A percentile compares a stretch with the other conserved stretches of the same genome.
Evolutionary conservation across 1,140 invertebrate species (phyloP).

Genomic region (Platorchestia sp.): DNA sequence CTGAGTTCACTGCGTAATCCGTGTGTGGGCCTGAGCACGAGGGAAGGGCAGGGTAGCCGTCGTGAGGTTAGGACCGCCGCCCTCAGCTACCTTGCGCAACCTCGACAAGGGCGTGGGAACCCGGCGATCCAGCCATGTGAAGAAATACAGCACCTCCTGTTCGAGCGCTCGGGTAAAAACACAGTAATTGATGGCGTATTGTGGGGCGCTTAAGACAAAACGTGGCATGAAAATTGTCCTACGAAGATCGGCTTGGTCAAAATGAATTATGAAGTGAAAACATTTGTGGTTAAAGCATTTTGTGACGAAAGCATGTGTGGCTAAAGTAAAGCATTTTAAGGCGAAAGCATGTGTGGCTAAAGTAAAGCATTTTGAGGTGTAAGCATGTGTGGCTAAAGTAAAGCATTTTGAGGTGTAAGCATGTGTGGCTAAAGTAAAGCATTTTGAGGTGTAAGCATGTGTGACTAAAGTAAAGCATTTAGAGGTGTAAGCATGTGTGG

Average conservation of each 20-base stretch:
- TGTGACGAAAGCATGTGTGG: neutral
- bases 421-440: neutral
- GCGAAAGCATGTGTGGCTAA: neutral
- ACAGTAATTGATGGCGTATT: neutral
- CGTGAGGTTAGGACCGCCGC: neutral
- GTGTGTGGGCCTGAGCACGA: neutral
- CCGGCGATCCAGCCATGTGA: neutral
- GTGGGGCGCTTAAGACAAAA: neutral
- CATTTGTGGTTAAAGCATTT: too few relatives aligned
- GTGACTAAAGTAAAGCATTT: neutral
- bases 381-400: neutral
- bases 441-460: neutral
- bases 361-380: neutral
- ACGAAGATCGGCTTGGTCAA: neutral
- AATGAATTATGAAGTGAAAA: neutral
- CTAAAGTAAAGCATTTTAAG: neutral
- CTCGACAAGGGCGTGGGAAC: neutral
- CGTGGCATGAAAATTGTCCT: neutral
- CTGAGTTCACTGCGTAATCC: too few relatives aligned
- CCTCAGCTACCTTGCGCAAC: slow-evolving; percentile 36
- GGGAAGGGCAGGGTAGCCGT: neutral
- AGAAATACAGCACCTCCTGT: neutral
- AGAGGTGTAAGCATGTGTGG: neutral
- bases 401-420: neutral
- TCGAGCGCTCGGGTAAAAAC: neutral